Base-by-base conservation (phyloP, 1,140 invertebrate species). In the Hetaerina americana region DNA sequence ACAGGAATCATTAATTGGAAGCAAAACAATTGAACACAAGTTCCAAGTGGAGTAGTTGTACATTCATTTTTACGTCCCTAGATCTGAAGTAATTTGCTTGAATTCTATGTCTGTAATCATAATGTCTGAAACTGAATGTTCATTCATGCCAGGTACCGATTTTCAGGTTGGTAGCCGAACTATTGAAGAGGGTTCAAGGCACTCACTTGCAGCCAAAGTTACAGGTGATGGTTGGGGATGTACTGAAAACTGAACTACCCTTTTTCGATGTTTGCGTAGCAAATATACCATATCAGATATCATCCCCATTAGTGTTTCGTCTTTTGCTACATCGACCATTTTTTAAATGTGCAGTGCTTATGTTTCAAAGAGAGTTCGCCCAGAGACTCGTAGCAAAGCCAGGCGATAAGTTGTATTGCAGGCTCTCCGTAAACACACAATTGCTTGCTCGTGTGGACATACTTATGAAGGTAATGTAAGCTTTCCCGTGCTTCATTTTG, bases 351-450 rank as follows among this genome's bases (percentile, higher is more conserved):
- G 97, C 98, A 24, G 88, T 99, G 2, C 83, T 99, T 1, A 99
- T 99, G 97, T 98, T 99, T 79, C 98, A 99, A 84, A 86, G 92
- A 80, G 98, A 99, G 85, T 99, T 99, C 86, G 97, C 97, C 18
- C 92, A 98, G 78, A 85, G 98, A 80, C 83, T 99, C 72, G 94
- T 98, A 10, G 98, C 98, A 0, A 94, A 96, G 82, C 95, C 97
- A 27, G 97, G 97, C 12, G 96, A 98, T 76, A 99, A 99, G 85
- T 82, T 98, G 0, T 99, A 98, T 78, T 99, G 97, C 82, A 87
- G 98, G 72, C 82, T 99, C 24, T 98, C 96, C 71, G 90, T 98
- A 31, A 99, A 99, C 80, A 97, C 95, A 68, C 97, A 99, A 78
- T 82, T 99, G 10, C 82, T 99, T 73, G 93, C 97, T 6, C 85